These are phyloP conservation scores for Artibeus lituratus DNA, from an alignment of 2,797 vertebrate genomes.

Conservation along the genomic window DNA sequence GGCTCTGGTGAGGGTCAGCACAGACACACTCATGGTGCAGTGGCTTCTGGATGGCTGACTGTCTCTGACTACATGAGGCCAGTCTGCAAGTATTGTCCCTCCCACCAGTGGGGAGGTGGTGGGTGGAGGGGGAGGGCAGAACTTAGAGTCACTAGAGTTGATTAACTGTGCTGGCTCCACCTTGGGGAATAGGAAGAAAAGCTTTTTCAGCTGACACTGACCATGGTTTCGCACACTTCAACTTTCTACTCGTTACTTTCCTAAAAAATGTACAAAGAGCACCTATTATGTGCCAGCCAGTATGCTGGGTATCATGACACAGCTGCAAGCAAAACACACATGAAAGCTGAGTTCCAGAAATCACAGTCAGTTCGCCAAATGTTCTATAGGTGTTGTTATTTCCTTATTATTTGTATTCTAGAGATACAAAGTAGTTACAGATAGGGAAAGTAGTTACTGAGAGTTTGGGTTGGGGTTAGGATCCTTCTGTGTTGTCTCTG, in stretches of 20 bases:
- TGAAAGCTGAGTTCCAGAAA: background rate
- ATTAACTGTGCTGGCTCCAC: background rate
- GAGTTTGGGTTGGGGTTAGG: background rate
- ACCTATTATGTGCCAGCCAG: background rate
- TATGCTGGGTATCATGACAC: background rate
- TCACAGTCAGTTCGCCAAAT: no score
- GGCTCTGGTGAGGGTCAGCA: background rate
- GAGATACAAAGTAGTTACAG: background rate
- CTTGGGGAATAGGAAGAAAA: background rate
- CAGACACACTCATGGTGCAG: slow-evolving; percentile 11
- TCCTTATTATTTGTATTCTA: background rate
- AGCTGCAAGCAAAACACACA: background rate
- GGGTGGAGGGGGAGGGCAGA: background rate
- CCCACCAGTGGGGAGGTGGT: background rate
- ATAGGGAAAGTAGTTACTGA: background rate
- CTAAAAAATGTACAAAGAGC: background rate
- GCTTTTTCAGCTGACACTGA: background rate
- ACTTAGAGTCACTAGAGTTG: background rate
- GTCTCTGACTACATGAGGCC: background rate
- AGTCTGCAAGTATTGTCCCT: background rate
- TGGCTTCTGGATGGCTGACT: background rate
- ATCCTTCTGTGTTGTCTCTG: background rate
- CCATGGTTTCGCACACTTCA: rapidly evolving
- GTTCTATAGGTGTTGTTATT: background rate
- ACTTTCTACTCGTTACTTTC: no score